Evolutionary conservation across 2,113 vertebrate species (phyloP).

Genomic region (Nothoprocta pentlandii): DNA sequence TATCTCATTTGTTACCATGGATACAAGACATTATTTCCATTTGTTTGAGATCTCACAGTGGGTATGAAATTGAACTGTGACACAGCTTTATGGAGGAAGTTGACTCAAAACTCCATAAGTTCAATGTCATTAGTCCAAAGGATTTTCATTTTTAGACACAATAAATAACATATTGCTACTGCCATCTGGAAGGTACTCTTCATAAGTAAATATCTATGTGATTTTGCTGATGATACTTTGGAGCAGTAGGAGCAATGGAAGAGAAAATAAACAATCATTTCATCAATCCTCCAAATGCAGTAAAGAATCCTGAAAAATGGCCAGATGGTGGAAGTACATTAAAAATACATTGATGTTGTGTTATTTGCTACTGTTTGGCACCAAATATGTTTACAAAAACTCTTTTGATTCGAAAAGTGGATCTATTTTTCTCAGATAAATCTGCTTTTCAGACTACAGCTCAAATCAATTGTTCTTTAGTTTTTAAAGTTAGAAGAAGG

Average conservation of each 20-base stretch:
- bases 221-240: not conserved
- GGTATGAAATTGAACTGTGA: slow-evolving; percentile 73
- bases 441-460: not conserved
- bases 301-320: slow-evolving; percentile 25
- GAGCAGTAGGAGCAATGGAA: slow-evolving; percentile 11
- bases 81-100: slow-evolving; percentile 34
- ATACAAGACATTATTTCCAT: slow-evolving; percentile 70
- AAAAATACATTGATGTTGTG: not conserved
- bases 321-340: not conserved
- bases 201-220: not conserved
- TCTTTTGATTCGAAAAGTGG: not conserved
- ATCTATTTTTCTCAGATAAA: not conserved
- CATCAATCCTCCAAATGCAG: not conserved
- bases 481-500: not conserved
- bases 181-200: not conserved
- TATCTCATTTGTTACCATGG: slow-evolving; percentile 73
- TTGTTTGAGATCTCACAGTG: slow-evolving; percentile 63
- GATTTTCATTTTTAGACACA: slow-evolving; percentile 43
- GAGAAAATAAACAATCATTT: slow-evolving; percentile 22
- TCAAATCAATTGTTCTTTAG: not conserved
- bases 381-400: not conserved
- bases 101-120: slow-evolving; percentile 45
- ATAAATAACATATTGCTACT: slow-evolving; percentile 5
- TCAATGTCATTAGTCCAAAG: slow-evolving; percentile 48
- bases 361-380: slow-evolving; percentile 28